phyloP scores from a whole-genome alignment of 1,140 invertebrate genomes.

The Penaeus chinensis region DNA sequence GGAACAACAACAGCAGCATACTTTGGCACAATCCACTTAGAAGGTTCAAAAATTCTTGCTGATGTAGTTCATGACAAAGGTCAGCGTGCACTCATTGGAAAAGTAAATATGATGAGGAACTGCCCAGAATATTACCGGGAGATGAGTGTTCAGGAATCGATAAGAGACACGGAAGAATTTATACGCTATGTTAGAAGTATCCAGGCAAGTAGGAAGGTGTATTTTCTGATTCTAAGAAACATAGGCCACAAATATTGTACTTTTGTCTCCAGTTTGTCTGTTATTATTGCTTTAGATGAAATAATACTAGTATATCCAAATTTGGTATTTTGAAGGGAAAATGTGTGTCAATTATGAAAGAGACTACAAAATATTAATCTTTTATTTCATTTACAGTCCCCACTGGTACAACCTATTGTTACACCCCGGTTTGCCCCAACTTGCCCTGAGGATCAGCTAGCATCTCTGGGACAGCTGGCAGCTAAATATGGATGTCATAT shows the following conservation, averaged over 20 bases:
- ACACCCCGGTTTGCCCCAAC: slow-evolving; percentile 89
- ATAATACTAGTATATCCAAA: no score
- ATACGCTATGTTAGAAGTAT: slow-evolving; percentile 61
- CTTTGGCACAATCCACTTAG: slow-evolving; percentile 83
- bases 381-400: slow-evolving; percentile 72
- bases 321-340: background rate
- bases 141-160: slow-evolving; percentile 72
- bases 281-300: background rate
- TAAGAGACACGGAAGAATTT: slow-evolving; percentile 72
- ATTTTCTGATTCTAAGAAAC: background rate
- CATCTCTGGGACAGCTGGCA: slow-evolving; percentile 77
- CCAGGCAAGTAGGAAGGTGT: slow-evolving; percentile 41
- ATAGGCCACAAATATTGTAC: background rate
- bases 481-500: slow-evolving; percentile 77
- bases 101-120: slow-evolving; percentile 85
- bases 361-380: background rate
- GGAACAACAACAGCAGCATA: slow-evolving; percentile 92
- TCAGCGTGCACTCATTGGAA: slow-evolving; percentile 88
- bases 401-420: slow-evolving; percentile 82
- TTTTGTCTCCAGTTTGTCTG: background rate
- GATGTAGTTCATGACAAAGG: slow-evolving; percentile 75
- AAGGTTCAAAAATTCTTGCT: slow-evolving; percentile 79
- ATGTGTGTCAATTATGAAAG: background rate
- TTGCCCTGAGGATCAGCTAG: slow-evolving; percentile 80
- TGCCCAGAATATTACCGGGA: slow-evolving; percentile 75